Conservation (phyloP, 2,797 vertebrate species). For the Mormyrops attenuatus region DNA sequence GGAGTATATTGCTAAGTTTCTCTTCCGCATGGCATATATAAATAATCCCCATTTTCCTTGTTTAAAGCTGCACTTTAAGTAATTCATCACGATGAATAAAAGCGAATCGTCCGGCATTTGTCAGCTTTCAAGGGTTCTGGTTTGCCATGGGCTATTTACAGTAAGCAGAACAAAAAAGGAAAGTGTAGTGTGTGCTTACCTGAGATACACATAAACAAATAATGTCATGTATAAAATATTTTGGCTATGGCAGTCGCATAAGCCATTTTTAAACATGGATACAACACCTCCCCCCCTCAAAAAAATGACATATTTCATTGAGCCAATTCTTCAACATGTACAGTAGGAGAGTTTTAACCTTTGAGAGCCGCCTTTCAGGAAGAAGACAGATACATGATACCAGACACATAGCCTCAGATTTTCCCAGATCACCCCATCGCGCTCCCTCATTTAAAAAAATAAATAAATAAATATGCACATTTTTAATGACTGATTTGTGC, state of each 20-base stretch:
- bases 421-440: not conserved
- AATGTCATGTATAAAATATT: not conserved
- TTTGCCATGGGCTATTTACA: not conserved
- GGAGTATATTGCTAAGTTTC: not conserved
- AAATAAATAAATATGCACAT: not conserved
- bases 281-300: not conserved
- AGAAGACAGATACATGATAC: constrained; percentile 25
- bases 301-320: not conserved
- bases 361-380: constrained; percentile 33
- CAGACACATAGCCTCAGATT: constrained; percentile 15
- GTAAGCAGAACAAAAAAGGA: not conserved
- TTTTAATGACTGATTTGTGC: constrained; percentile 10
- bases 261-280: not conserved
- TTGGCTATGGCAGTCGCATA: not conserved
- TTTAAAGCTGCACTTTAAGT: constrained; percentile 10
- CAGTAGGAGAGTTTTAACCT: not conserved
- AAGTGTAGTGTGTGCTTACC: not conserved
- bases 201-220: not conserved
- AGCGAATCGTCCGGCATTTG: not conserved
- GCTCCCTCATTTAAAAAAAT: not conserved
- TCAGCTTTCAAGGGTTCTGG: constrained; percentile 7
- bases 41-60: constrained; percentile 9
- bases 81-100: constrained; percentile 18
- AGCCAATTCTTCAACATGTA: not conserved
- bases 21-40: not conserved